Base-by-base conservation (phyloP, 2,797 vertebrate species). In the Muscicapa comitata region DNA sequence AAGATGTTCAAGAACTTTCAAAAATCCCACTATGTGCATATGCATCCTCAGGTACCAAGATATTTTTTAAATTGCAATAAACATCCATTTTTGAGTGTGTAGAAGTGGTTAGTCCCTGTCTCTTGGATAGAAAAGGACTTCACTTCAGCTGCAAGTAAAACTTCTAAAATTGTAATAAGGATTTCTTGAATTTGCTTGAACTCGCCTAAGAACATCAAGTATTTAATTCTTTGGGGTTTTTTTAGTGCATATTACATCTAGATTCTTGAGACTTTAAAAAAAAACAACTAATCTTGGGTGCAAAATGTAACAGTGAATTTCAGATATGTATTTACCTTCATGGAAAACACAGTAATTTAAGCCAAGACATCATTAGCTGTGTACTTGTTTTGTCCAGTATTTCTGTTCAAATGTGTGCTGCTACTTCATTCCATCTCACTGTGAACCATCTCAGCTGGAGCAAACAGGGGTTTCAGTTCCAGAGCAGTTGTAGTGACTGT, bases 391-490 rank as follows among this genome's bases (percentile, higher is more conserved):
- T 48, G 37, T 23, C 6, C 21, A 15, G 21, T 21, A 8, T 24
- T 33, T 20, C 3, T 58, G 33, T 51, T 33, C 6, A 85, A 35
- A 33, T 2, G 1, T 17, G 50, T 9, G 29, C 42, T 82, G 8
- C 11, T 45, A 5, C 26, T 68, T 57, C 33, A 7, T 7, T 19
- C 2, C 8, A 2, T 17, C 54, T 63, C 55, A 2, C 11, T 31
- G 43, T 28, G 71, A 90, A 18, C 24, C n/a, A 20, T 9, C 42
- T n/a, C 40, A 51, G 17, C 24, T 25, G 80, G 58, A 33, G 17
- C 19, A 37, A 59, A 47, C 0, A 0, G 8, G 35, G 10, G 8
- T 25, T 51, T 25, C 45, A 25, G 33, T 33, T 67, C 38, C 33
- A 55, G 53, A 11, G 47, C 28, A 23, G 65, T 9, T 8, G 78